These are phyloP conservation scores for Pyrocoelia pectoralis DNA, from an alignment of 2,888 invertebrate genomes.

Conservation along the genomic window DNA sequence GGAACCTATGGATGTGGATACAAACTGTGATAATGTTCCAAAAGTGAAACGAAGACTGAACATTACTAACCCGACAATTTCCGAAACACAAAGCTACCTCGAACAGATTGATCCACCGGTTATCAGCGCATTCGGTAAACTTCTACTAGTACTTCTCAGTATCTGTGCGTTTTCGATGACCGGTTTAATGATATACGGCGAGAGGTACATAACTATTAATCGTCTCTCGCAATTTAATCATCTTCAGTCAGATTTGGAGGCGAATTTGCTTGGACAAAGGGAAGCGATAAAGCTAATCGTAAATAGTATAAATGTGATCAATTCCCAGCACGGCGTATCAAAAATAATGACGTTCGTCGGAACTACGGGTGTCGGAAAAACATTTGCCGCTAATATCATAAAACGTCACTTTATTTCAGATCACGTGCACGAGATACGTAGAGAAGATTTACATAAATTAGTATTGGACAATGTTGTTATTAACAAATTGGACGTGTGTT, in stretches of 20 bases:
- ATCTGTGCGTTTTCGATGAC: too few species aligned
- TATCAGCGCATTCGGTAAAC: too few species aligned
- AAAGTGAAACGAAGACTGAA: neutral
- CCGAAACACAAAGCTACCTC: neutral
- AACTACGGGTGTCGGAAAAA: conserved; percentile 52
- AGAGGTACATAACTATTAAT: neutral
- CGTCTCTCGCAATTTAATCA: neutral
- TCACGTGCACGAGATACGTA: conserved; percentile 27
- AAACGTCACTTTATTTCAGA: conserved; percentile 43
- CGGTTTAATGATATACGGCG: too few species aligned
- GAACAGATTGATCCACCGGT: neutral
- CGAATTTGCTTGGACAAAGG: conserved; percentile 38
- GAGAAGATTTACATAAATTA: neutral
- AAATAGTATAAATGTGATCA: conserved; percentile 39
- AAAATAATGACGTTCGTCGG: conserved; percentile 49
- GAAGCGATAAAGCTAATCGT: conserved; percentile 38
- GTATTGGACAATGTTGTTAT: neutral
- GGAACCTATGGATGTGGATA: neutral
- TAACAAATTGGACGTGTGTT: conserved; percentile 9
- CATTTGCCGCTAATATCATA: conserved; percentile 47
- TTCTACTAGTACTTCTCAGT: too few species aligned
- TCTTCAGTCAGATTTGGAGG: conserved; percentile 5
- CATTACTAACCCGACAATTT: neutral
- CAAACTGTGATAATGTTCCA: neutral
- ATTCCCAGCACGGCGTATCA: conserved; percentile 30